Conservation (phyloP, 2,113 vertebrate genomes). For the Campylomormyrus numenius region DNA sequence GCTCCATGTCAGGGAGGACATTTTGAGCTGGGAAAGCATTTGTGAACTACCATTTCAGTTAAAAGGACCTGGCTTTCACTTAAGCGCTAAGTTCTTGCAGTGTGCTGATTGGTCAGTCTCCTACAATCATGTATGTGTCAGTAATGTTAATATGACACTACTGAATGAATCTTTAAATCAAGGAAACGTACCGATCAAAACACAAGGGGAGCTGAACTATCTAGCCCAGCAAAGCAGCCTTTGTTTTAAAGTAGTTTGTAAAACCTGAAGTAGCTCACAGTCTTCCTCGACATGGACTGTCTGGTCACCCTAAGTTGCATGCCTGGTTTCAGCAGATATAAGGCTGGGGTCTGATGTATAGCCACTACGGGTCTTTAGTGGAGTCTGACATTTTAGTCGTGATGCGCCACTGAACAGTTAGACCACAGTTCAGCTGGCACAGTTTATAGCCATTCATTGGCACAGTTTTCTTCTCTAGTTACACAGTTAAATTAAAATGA, state of each 20-base stretch:
- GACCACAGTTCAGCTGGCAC: background rate
- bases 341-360: background rate
- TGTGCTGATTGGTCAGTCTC: background rate
- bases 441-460: background rate
- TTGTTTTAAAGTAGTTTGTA: background rate
- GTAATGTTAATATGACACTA: background rate
- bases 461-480: background rate
- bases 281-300: background rate
- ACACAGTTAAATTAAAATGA: constrained; percentile 9
- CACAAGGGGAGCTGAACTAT: background rate
- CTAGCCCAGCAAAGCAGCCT: background rate
- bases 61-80: background rate
- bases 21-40: background rate
- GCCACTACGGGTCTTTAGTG: background rate
- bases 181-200: background rate
- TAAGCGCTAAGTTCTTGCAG: too few relatives aligned
- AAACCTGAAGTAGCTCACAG: background rate
- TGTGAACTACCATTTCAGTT: background rate
- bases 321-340: background rate
- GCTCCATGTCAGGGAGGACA: background rate
- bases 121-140: background rate
- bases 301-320: background rate
- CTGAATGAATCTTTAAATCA: background rate
- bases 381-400: background rate
- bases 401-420: background rate